Conservation (phyloP, 2,113 vertebrate species). For the Hippocampus comes region DNA sequence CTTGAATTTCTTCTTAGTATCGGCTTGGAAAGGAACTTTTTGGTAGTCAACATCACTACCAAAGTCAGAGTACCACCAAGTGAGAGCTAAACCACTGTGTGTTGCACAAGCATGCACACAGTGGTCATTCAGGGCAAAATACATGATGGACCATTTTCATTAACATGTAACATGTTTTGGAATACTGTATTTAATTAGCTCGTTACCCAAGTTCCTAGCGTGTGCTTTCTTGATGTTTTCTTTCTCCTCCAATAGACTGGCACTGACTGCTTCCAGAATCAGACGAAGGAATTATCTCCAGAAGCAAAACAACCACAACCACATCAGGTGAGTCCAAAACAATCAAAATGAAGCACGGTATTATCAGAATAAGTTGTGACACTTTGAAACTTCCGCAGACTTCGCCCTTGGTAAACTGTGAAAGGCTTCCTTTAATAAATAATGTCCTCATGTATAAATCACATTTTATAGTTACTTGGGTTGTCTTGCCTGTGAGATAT, state of each 20-base stretch:
- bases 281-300: constrained; percentile 59
- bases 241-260: constrained; percentile 50
- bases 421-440: background rate
- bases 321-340: constrained; percentile 55
- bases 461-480: background rate
- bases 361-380: background rate
- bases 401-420: background rate
- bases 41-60: too few relatives aligned
- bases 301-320: constrained; percentile 62
- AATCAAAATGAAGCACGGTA: background rate
- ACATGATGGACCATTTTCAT: background rate
- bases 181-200: background rate
- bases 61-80: too few relatives aligned
- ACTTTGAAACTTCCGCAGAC: background rate
- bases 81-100: too few relatives aligned
- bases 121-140: background rate
- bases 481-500: background rate
- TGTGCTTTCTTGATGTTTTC: background rate
- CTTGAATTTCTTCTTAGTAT: too few relatives aligned
- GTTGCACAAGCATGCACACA: too few relatives aligned
- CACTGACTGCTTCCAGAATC: constrained; percentile 66
- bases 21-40: too few relatives aligned
- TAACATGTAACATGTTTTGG: background rate
- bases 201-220: background rate
- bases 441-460: background rate